Conservation (phyloP, 2,888 invertebrate species). For the Litoditis marina region DNA sequence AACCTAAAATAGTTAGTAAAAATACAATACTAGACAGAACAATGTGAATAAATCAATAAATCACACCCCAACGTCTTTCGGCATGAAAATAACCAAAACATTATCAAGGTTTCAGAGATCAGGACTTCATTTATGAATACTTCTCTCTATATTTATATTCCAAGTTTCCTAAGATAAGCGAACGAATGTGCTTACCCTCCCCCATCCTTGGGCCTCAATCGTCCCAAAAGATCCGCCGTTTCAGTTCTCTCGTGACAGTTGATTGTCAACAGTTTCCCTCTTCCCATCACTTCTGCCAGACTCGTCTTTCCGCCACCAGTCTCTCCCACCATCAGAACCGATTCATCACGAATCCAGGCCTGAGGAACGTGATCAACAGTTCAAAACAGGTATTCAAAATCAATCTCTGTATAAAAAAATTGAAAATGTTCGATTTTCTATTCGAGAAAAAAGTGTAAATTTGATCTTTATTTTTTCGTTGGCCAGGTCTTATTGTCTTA, state of each 20-base stretch:
- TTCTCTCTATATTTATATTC: neutral
- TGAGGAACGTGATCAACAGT: slow-evolving; percentile 7
- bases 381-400: neutral
- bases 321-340: slow-evolving; percentile 90
- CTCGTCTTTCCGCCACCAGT: slow-evolving; percentile 70
- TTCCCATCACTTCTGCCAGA: slow-evolving; percentile 68
- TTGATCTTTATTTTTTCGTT: too few relatives aligned
- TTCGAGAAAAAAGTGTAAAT: too few relatives aligned
- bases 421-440: neutral
- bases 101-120: neutral
- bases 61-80: too few relatives aligned
- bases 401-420: neutral
- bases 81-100: too few relatives aligned
- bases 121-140: neutral
- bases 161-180: too few relatives aligned
- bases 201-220: slow-evolving; percentile 77
- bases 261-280: slow-evolving; percentile 72
- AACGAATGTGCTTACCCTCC: slow-evolving; percentile 40
- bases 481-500: too few relatives aligned
- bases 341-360: slow-evolving; percentile 85
- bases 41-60: too few relatives aligned
- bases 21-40: too few relatives aligned
- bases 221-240: slow-evolving; percentile 93
- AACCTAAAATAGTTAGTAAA: slow-evolving; percentile 62
- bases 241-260: slow-evolving; percentile 99